Evolutionary conservation across 1,140 invertebrate genomes (phyloP), one percentile per base, ranked within the genome.

Genomic region (Leucophenga varia): DNA sequence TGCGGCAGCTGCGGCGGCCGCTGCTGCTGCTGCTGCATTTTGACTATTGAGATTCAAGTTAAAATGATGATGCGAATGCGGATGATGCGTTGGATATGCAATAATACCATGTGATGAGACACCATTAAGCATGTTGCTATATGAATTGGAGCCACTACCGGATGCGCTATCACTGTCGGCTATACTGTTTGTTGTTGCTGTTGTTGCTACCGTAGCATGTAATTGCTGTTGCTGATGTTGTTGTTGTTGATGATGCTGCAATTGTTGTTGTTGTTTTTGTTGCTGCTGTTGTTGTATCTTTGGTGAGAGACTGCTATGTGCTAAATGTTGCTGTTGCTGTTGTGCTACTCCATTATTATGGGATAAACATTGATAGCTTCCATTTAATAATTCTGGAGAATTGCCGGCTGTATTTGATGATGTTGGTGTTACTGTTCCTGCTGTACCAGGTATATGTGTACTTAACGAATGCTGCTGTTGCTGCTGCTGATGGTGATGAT

Each of bases 381-480:
- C 10, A 6, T 43, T 47, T 7, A 72, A 19, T 12, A 72, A 20
- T 12, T 72, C 69, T 2, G 69, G 69, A 1, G 69, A 72, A 28
- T 64, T 72, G 18, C 61, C 69, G 21, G 69, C 61, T 16, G 59
- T 68, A 42, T 63, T 65, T 12, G 52, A 54, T 58, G 8, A 45
- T 25, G 67, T 58, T 14, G 55, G 54, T 36, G 63, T 65, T 20
- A 59, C 32, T 14, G 32, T 14, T 19, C 35, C n/a, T n/a, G n/a
- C 4, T 34, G 32, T 14, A n/a, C 32, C 32, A 34, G 12, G 12
- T 34, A 10, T 7, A 14, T 34, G 32, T 30, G 28, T 30, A 7
- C 28, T 30, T 30, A 30, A 30, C 28, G 7, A 30, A 7, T 30
- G 28, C 28, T 30, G 28, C 28, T 54, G 52, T 25, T 52, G 52